Conservation (phyloP, 2,888 invertebrate species). For the Brachyopa scutellaris region DNA sequence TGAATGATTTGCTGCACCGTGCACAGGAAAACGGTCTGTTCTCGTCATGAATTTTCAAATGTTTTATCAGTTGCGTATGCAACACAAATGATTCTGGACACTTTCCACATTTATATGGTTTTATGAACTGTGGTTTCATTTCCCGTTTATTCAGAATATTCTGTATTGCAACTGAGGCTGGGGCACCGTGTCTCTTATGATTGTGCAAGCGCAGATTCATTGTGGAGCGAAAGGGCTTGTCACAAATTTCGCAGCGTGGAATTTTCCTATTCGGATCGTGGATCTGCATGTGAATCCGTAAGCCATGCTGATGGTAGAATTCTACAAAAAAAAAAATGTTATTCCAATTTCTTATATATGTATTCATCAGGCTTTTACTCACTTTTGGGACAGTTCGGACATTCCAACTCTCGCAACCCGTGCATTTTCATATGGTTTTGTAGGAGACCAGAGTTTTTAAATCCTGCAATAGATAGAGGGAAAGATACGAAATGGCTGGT, state of each 20-base stretch:
- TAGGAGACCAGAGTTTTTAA: background rate
- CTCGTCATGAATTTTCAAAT: conserved; percentile 45
- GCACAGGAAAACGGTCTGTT: conserved; percentile 13
- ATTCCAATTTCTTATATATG: too few species aligned
- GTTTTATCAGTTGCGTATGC: conserved; percentile 45
- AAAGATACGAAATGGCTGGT: too few species aligned
- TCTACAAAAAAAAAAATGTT: background rate
- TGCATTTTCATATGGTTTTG: conserved; percentile 10
- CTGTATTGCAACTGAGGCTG: background rate
- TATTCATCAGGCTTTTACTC: background rate
- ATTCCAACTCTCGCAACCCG: conserved; percentile 6
- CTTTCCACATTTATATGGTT: conserved; percentile 46
- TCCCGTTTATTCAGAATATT: conserved; percentile 25
- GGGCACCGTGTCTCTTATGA: conserved; percentile 34
- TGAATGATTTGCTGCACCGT: conserved; percentile 36
- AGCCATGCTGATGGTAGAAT: conserved; percentile 22
- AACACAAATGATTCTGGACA: conserved; percentile 40
- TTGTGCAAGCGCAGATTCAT: conserved; percentile 51
- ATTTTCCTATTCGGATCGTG: conserved; percentile 18
- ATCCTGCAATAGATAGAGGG: conserved; percentile 15
- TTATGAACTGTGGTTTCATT: background rate
- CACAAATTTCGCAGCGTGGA: conserved; percentile 18
- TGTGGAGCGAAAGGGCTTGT: conserved; percentile 16
- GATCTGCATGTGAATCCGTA: conserved; percentile 21
- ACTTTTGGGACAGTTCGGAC: conserved; percentile 38